phyloP scores from a whole-genome alignment of 2,113 vertebrate species.

The Anser cygnoides region DNA sequence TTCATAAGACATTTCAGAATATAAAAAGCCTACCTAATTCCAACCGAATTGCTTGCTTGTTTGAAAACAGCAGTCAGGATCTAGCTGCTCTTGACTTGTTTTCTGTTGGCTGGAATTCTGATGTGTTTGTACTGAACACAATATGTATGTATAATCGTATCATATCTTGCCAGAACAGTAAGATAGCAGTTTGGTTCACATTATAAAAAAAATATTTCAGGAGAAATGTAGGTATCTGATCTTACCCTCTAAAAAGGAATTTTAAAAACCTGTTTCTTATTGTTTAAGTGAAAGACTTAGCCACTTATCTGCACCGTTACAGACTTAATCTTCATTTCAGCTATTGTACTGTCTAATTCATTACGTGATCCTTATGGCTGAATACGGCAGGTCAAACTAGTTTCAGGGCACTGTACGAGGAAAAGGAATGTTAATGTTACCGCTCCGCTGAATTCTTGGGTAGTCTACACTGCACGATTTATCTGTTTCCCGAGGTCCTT shows the following conservation, averaged over 20 bases:
- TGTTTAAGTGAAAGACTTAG: neutral
- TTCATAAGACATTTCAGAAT: neutral
- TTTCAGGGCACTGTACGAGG: neutral
- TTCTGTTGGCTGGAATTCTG: neutral
- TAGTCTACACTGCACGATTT: neutral
- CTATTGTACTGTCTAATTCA: neutral
- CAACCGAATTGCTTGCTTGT: neutral
- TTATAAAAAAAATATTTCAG: neutral
- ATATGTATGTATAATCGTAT: neutral
- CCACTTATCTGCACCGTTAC: neutral
- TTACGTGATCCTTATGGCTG: neutral
- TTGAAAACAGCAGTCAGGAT: neutral
- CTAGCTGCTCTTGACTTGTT: neutral
- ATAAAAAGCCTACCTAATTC: neutral
- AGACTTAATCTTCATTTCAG: neutral
- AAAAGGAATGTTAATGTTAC: neutral
- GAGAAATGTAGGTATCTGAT: neutral
- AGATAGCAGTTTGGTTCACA: neutral
- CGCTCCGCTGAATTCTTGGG: neutral
- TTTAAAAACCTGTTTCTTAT: neutral
- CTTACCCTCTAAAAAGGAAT: neutral
- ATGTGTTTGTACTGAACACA: neutral
- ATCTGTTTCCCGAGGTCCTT: neutral
- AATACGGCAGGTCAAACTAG: neutral
- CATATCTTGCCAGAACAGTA: neutral